Conservation (phyloP, 2,797 vertebrate genomes). For the Lophius americanus region DNA sequence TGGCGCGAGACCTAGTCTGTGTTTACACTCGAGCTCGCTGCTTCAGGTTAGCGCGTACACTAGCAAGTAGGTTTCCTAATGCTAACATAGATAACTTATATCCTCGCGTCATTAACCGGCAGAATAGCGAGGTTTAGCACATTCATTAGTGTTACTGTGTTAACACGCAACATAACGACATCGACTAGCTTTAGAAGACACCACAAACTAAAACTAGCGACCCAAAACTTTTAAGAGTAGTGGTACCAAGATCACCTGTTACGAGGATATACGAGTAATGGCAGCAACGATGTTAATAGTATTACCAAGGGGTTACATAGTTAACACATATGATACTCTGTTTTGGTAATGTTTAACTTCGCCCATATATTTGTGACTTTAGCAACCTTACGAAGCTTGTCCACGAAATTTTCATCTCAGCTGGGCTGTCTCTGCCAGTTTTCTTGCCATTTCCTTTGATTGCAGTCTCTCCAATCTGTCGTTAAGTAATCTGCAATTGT, state of each 20-base stretch:
- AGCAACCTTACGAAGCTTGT: not conserved
- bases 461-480: too few species aligned
- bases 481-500: too few species aligned
- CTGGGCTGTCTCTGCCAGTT: too few species aligned
- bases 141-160: not conserved
- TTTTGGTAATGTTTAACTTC: not conserved
- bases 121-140: not conserved
- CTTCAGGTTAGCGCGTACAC: conserved; percentile 4
- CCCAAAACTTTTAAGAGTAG: too few species aligned
- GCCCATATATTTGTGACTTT: not conserved
- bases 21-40: conserved; percentile 38
- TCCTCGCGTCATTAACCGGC: accelerated
- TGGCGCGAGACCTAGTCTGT: conserved; percentile 5
- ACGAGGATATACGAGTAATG: too few species aligned
- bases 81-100: not conserved
- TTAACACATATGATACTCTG: not conserved
- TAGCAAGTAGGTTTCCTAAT: not conserved
- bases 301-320: not conserved
- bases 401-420: too few species aligned
- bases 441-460: too few species aligned
- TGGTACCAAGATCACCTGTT: not conserved
- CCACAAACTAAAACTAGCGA: too few species aligned
- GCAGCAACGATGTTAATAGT: not conserved
- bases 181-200: not conserved
- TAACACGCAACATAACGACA: not conserved